Percentiles rank a stretch among this genome's conserved stretches.
Conservation (phyloP, 2,888 invertebrate genomes). For the Sinelater perroti region DNA sequence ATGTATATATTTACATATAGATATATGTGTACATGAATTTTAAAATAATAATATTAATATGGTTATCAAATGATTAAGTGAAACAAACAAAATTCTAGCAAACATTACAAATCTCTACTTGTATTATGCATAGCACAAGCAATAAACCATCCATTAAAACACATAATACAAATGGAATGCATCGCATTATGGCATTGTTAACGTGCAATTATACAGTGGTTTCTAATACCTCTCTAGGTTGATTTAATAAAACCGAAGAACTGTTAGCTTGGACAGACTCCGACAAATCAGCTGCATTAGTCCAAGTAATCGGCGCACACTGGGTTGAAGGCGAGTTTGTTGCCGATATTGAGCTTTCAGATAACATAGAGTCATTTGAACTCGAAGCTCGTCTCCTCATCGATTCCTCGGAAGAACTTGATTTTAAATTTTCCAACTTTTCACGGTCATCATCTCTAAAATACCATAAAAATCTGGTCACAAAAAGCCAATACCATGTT, state of each 20-base stretch:
- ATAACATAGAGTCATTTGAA: constrained; percentile 68
- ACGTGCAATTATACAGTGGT: constrained; percentile 68
- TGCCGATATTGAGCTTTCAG: constrained; percentile 61
- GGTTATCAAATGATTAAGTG: neutral
- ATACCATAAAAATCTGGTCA: too few relatives aligned
- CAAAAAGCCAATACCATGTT: neutral
- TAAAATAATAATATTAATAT: constrained; percentile 19
- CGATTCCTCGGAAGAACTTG: constrained; percentile 69
- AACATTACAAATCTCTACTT: constrained; percentile 19
- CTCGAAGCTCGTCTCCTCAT: constrained; percentile 69
- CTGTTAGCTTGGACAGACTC: constrained; percentile 54
- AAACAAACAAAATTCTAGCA: neutral
- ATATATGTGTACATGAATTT: constrained; percentile 32
- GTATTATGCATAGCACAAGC: constrained; percentile 23
- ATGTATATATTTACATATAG: too few relatives aligned
- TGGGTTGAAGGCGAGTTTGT: constrained; percentile 55
- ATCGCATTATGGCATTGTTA: constrained; percentile 36
- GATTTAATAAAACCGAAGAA: constrained; percentile 50
- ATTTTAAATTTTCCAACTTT: constrained; percentile 67
- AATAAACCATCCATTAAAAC: constrained; percentile 28
- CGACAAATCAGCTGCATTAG: constrained; percentile 57
- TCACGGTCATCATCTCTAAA: constrained; percentile 74
- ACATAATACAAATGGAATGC: constrained; percentile 23
- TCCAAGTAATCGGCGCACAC: constrained; percentile 58
- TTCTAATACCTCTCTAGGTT: constrained; percentile 72